These are phyloP conservation scores for Spatula versicolor DNA, from an alignment of 2,797 vertebrate genomes.

Conservation along the genomic window DNA sequence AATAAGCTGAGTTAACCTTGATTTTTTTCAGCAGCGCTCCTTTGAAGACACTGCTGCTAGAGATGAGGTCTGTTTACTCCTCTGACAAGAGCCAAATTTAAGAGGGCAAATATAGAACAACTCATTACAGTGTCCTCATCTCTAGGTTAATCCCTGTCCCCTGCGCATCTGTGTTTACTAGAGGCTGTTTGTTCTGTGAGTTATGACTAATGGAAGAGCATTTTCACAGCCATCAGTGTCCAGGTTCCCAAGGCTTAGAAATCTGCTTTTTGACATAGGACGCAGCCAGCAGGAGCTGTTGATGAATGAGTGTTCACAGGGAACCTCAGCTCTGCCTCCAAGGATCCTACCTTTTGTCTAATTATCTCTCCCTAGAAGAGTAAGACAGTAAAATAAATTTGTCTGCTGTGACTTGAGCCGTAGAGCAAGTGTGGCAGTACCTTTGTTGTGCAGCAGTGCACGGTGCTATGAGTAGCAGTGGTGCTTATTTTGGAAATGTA, in stretches of 20 bases:
- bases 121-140: neutral
- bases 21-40: neutral
- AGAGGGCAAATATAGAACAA: neutral
- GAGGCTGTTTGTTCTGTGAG: slow-evolving; percentile 2
- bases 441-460: neutral
- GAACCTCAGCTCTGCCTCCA: slow-evolving; percentile 4
- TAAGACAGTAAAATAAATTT: neutral
- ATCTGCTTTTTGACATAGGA: slow-evolving; percentile 30
- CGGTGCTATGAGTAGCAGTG: neutral
- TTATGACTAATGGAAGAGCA: neutral
- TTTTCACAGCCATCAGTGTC: neutral
- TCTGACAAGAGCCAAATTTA: neutral
- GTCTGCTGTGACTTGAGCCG: neutral
- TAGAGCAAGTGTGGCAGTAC: neutral
- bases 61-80: neutral
- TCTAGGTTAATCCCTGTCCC: slow-evolving; percentile 38
- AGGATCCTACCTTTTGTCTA: neutral
- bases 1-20: neutral
- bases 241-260: slow-evolving; percentile 34
- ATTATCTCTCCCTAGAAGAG: neutral
- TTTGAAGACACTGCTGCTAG: neutral
- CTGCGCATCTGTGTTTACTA: slow-evolving; percentile 42
- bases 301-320: slow-evolving; percentile 10
- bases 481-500: neutral
- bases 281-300: neutral